These are phyloP conservation scores for Ips typographus DNA, from an alignment of 1,140 invertebrate species.

Conservation along the genomic window DNA sequence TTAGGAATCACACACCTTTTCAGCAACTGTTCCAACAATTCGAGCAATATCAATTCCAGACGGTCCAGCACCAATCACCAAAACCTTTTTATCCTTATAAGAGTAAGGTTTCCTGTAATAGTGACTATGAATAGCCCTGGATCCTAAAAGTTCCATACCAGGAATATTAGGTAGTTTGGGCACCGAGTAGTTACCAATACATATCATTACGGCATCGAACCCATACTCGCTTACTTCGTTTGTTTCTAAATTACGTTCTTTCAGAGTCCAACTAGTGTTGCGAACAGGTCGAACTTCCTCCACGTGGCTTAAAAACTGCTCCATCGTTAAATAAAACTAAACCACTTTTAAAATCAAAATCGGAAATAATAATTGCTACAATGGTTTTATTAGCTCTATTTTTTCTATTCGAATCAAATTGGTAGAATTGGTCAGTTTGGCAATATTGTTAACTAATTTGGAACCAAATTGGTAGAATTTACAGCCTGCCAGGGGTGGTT, in stretches of 20 bases:
- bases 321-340: not conserved
- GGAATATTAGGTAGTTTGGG: constrained; percentile 62
- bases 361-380: not conserved
- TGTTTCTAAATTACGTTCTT: constrained; percentile 52
- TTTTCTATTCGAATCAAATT: too few species aligned
- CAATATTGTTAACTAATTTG: too few species aligned
- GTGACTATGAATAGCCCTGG: constrained; percentile 65
- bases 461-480: too few species aligned
- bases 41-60: constrained; percentile 68
- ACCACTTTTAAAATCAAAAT: too few species aligned
- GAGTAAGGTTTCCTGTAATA: constrained; percentile 62
- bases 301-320: constrained; percentile 46
- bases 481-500: too few species aligned
- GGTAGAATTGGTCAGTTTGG: too few species aligned
- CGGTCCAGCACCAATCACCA: constrained; percentile 66
- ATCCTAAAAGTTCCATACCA: constrained; percentile 62
- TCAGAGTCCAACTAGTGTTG: constrained; percentile 51
- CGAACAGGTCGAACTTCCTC: constrained; percentile 44
- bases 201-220: constrained; percentile 66
- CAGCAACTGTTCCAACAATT: constrained; percentile 31
- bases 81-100: constrained; percentile 60
- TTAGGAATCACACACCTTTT: constrained; percentile 31
- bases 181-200: constrained; percentile 68
- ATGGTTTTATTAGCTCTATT: not conserved
- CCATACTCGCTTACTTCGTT: constrained; percentile 42